Base-by-base conservation (phyloP, 2,888 invertebrate species). In the Trichopria drosophilae region DNA sequence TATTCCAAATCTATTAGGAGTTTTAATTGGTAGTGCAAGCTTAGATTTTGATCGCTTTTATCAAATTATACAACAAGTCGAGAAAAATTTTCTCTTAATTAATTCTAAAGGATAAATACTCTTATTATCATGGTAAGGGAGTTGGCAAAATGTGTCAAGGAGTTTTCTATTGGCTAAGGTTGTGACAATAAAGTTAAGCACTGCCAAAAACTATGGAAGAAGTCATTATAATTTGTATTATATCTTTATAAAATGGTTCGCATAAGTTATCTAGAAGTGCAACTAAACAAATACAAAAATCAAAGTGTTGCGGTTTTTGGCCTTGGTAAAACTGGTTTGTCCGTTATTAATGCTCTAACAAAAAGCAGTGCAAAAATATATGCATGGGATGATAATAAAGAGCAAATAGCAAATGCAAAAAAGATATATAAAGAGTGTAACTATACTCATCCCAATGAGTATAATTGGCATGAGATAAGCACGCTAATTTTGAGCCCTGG, bases 1-100 rank as follows among this genome's bases (percentile, higher is more conserved):
- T 39, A 39, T 39, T 39, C 26, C 39, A 39, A 39, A 13, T 39
- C 26, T 39, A 39, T 39, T 26, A 39, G 39, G 39, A 39, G 39
- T 39, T 39, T 39, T 39, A 24, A 39, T 39, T 39, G 39, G 39
- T 10, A 39, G 39, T 39, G 39, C 39, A 39, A 39, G 39, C 39
- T 39, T 39, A 39, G 39, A 39, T 39, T 39, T 39, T 26, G 39
- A 39, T 39, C 39, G 26, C 39, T 39, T 39, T 39, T 23, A 39
- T 39, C 23, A 39, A 39, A 39, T 39, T 18, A 39, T 39, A 39
- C 39, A 39, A 39, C 39, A 39, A 39, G 24, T 39, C 26, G 39
- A 39, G 26, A 39, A 39, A 39, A 39, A 24, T 24, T 39, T 39
- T 39, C n/a, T n/a, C n/a, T n/a, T n/a, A n/a, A n/a, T n/a, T n/a